Evolutionary conservation across 1,140 invertebrate species (phyloP).

Genomic region (Oncopeltus fasciatus): DNA sequence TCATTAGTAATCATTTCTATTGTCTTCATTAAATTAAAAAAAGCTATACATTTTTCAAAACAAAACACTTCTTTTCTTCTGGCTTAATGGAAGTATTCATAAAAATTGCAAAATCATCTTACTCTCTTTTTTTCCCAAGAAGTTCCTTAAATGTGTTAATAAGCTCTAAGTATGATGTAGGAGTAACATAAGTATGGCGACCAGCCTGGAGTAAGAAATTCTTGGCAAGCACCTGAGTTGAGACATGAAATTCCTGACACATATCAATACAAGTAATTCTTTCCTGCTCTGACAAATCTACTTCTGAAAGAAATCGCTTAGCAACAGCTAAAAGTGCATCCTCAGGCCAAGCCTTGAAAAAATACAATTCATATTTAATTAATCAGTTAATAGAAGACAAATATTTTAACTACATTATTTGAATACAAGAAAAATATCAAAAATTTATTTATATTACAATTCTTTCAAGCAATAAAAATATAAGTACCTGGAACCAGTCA

Average conservation of each 20-base stretch:
- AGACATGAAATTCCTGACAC: conserved; percentile 83
- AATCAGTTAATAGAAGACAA: neutral
- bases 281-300: conserved; percentile 63
- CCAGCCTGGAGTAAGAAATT: conserved; percentile 55
- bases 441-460: neutral
- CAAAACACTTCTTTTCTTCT: too few relatives aligned
- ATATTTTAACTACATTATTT: neutral
- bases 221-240: conserved; percentile 58
- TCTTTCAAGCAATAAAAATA: conserved; percentile 10
- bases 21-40: too few relatives aligned
- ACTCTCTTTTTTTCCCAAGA: conserved; percentile 58
- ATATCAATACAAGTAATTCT: conserved; percentile 60
- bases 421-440: neutral
- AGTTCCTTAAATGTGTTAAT: conserved; percentile 83
- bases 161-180: conserved; percentile 84
- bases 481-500: conserved; percentile 84
- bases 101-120: conserved; percentile 26
- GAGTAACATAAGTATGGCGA: conserved; percentile 80
- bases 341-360: conserved; percentile 69
- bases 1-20: too few relatives aligned
- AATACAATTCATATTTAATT: neutral
- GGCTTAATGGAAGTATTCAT: too few relatives aligned
- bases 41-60: too few relatives aligned
- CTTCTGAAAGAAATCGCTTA: conserved; percentile 67
- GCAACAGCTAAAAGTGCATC: conserved; percentile 86